Percentiles rank a stretch among this genome's conserved stretches.
Conservation (phyloP, 1,140 invertebrate species). For the Euura lappo region DNA sequence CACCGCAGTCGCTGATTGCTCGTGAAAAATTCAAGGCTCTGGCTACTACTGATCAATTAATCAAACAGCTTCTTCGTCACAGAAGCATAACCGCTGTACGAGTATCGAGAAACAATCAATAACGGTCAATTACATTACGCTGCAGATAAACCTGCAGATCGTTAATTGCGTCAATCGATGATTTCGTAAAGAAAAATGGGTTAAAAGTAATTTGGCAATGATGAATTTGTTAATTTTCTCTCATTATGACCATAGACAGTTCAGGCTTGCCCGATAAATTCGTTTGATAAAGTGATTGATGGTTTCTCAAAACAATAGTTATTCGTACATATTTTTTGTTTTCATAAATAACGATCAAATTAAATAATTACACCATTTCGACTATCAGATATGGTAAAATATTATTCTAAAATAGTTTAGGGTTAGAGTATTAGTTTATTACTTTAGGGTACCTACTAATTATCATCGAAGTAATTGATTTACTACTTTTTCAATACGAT, state of each 20-base stretch:
- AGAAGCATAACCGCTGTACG: slow-evolving; percentile 42
- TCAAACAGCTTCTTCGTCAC: slow-evolving; percentile 42
- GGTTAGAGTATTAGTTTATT: neutral
- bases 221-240: too few relatives aligned
- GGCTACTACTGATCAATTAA: slow-evolving; percentile 39
- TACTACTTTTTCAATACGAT: neutral
- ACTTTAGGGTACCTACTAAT: neutral
- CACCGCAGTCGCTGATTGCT: neutral
- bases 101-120: slow-evolving; percentile 3
- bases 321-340: neutral
- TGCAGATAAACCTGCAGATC: neutral
- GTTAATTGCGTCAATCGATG: neutral
- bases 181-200: too few relatives aligned
- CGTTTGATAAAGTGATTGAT: neutral
- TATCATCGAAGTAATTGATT: neutral
- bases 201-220: too few relatives aligned
- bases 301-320: neutral
- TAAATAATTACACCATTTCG: slow-evolving; percentile 8
- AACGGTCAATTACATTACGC: neutral
- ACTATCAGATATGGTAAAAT: neutral
- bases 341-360: slow-evolving; percentile 8
- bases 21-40: slow-evolving; percentile 33
- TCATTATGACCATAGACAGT: too few relatives aligned
- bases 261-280: too few relatives aligned
- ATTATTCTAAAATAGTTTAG: neutral